phyloP scores from a whole-genome alignment of 1,140 invertebrate genomes.

The Chrysoperla carnea region DNA sequence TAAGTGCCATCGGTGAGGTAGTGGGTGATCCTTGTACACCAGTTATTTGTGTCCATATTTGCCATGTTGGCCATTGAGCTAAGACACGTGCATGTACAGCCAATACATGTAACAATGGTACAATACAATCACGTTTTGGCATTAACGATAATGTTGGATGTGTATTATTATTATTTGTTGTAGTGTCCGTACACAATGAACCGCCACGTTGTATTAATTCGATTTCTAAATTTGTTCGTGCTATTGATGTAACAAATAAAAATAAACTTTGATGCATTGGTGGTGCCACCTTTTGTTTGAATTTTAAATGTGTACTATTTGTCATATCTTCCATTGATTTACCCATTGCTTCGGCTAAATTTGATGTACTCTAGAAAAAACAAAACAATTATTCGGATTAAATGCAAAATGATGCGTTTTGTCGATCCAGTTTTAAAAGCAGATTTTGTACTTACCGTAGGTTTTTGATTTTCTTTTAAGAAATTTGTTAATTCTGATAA shows the following conservation, averaged over 20 bases:
- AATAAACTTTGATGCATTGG: conserved; percentile 60
- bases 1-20: conserved; percentile 18
- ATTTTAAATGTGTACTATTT: conserved; percentile 48
- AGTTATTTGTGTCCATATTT: conserved; percentile 39
- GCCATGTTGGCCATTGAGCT: conserved; percentile 39
- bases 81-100: conserved; percentile 59
- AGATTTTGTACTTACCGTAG: conserved; percentile 31
- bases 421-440: not conserved
- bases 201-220: conserved; percentile 77
- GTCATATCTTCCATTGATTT: conserved; percentile 91
- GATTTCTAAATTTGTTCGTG: conserved; percentile 82
- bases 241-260: conserved; percentile 79
- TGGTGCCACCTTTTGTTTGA: conserved; percentile 29
- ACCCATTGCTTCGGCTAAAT: conserved; percentile 58
- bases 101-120: conserved; percentile 74
- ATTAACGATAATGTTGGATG: conserved; percentile 24
- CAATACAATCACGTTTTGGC: conserved; percentile 79
- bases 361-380: conserved; percentile 32
- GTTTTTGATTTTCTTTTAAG: conserved; percentile 45
- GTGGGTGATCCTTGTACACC: conserved; percentile 23
- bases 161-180: conserved; percentile 28
- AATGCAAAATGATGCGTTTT: conserved; percentile 15
- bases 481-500: conserved; percentile 40
- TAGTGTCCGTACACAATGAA: conserved; percentile 37
- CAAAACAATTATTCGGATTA: conserved; percentile 6